Evolutionary conservation across 2,797 vertebrate species (phyloP), one percentile per base, ranked within the genome.

Genomic region (Spea hammondii): DNA sequence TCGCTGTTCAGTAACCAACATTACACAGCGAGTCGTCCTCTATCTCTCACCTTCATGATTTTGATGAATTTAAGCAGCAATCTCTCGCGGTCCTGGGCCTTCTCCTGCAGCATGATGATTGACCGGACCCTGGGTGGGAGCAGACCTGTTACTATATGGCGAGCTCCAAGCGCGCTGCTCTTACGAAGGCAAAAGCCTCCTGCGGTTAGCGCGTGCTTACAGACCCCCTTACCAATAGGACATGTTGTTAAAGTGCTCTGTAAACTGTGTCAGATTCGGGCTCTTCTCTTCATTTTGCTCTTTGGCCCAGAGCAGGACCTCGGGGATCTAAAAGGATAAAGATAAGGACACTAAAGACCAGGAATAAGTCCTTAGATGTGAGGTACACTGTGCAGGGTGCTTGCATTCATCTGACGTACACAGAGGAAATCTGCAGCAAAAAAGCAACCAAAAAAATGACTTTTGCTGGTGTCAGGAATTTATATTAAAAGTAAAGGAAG

Each of bases 221-320:
- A 10, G 13, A n/a, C 59, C 8, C 69, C 12, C 92, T 91, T 86
- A 99, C 98, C 98, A 99, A 88, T 99, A 99, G 87, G 97, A 99
- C 98, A 99, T 99, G 91, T 99, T 99, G 92, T 99, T 99, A 95
- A 99, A 99, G 93, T 99, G 97, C 93, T 99, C 98, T 13, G 98
- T 99, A 90, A 99, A 99, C 91, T 99, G 97, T 1, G 98, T 99
- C 89, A 99, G 87, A 86, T 99, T 99, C 1, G 96, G 98, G 87
- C 98, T 99, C 88, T 99, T 99, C 89, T 99, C 98, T 85, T 99
- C 98, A 10, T 99, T 99, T 91, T 99, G 98, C 85, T 99, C 98
- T 88, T 99, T 99, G 0, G 97, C 97, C 98, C 98, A 99, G 72
- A 99, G 95, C 84, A 99, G 86, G 80, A 99, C 98, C 88, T 99